Evolutionary conservation across 2,113 vertebrate species (phyloP).

Genomic region (Callionymus lyra): DNA sequence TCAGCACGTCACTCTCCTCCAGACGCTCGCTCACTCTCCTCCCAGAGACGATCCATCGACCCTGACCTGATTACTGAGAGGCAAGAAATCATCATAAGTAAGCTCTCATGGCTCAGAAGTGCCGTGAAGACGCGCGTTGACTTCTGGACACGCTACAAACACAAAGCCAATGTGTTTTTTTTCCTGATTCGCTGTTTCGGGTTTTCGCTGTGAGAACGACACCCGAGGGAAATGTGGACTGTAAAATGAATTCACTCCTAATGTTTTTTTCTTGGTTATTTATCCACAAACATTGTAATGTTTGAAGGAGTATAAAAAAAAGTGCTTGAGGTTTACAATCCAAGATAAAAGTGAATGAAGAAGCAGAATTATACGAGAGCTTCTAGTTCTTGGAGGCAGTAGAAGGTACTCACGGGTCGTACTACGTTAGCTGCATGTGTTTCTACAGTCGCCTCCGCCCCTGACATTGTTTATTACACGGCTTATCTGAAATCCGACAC

Average conservation of each 20-base stretch:
- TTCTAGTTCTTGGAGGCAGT: too few species aligned
- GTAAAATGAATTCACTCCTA: conserved; percentile 12
- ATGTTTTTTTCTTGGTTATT: conserved; percentile 12
- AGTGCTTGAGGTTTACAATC: too few species aligned
- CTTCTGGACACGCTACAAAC: background rate
- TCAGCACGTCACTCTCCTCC: too few species aligned
- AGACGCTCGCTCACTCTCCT: background rate
- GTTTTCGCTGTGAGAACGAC: conserved; percentile 4
- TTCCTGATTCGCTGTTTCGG: conserved; percentile 25
- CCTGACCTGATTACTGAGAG: conserved; percentile 47
- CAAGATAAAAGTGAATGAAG: too few species aligned
- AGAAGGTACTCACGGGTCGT: too few species aligned
- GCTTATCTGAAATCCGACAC: too few species aligned
- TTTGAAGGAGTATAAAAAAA: too few species aligned
- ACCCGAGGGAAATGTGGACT: conserved; percentile 2
- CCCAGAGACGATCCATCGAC: conserved; percentile 36
- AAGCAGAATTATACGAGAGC: too few species aligned
- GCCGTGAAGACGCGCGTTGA: conserved; percentile 11
- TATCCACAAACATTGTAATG: background rate
- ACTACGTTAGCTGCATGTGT: too few species aligned
- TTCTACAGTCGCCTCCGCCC: too few species aligned
- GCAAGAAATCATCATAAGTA: conserved; percentile 25
- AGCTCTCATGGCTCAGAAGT: conserved; percentile 30
- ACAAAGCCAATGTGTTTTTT: conserved; percentile 5
- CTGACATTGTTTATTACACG: too few species aligned